Evolutionary conservation across 2,113 vertebrate species (phyloP), one percentile per base, ranked within the genome.

Genomic region (Thermophis baileyi): DNA sequence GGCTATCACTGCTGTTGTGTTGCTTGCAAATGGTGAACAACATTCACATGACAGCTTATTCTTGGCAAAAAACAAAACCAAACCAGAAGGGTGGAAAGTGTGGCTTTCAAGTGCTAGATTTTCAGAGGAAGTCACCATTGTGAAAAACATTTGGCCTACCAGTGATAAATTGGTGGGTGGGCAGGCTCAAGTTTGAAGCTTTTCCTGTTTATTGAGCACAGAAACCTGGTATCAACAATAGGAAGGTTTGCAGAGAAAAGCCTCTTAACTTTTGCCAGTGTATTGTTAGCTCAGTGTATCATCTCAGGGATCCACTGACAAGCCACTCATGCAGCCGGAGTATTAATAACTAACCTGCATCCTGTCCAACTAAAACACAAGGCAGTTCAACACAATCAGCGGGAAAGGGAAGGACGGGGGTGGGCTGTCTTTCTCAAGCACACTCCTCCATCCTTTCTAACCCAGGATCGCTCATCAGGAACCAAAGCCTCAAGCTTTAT

Each of bases 401-500:
- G 51, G 22, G 85, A 90, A 85, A 14, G 57, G 11, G 49, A 89
- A 49, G 81, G 25, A 6, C 9, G 94, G 69, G 74, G 89, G 30
- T 9, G 22, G 18, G 16, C 50, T 57, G 24, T 87, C 90, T 46
- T 92, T 46, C 92, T 94, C 90, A 94, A 91, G 95, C 95, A 92
- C 92, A 94, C 95, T 95, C 92, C 92, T 88, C 60, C 46, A 50
- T 91, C 94, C 92, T 96, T 92, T 81, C 89, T 24, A 89, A 20
- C 51, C 30, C 91, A 47, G 35, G 49, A 6, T 1, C 49, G 35
- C 91, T 93, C n/a, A 89, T 88, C 94, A 95, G 91, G 89, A 57
- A 94, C 92, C 93, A 91, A 94, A 87, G 91, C 93, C 93, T 94
- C 93, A 27, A 50, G 92, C 95, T 92, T 92, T 87, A 88, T 96